Evolutionary conservation across 2,797 vertebrate species (phyloP), one percentile per base, ranked within the genome.

Genomic region (Dendrocincla tyrannina): DNA sequence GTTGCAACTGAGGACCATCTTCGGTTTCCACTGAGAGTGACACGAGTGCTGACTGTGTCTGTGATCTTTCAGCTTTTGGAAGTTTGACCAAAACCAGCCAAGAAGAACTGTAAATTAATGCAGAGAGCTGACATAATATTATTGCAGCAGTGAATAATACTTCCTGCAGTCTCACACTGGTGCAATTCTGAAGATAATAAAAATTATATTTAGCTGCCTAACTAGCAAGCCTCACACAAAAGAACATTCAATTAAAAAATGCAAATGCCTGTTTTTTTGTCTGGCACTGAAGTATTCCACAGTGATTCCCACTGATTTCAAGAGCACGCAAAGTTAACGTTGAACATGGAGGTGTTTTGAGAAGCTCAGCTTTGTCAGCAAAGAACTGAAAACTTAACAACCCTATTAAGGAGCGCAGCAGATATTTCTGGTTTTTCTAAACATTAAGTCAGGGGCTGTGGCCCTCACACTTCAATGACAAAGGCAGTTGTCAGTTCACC

Each of bases 191-290:
- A 92, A 94, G 92, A 95, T 91, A 96, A 95, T 86, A 93, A 92
- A 94, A 96, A 88, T 81, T 91, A 90, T 73, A 93, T 96, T 89
- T 97, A 93, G 94, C 89, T 93, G 79, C 91, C 85, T 50, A 92
- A 70, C 85, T 87, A 93, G 89, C 49, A 52, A 96, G 72, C 88
- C 77, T 95, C 66, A 79, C 85, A 96, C 75, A 96, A 84, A 97
- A 73, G 79, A 86, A 89, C 8, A 93, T 88, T 80, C 75, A 88
- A 97, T 86, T 96, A 94, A 95, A 85, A 97, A 97, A 95, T 91
- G 84, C 76, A 96, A 97, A 94, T 92, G 75, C 33, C 25, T 83
- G 85, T 81, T 93, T 96, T 93, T 91, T 95, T 93, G 44, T 93
- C 72, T 95, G 85, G 91, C 44, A 63, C 66, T 91, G 83, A 96